These are phyloP conservation scores for Drosophila atripex DNA, from an alignment of 2,888 invertebrate species.

Conservation along the genomic window DNA sequence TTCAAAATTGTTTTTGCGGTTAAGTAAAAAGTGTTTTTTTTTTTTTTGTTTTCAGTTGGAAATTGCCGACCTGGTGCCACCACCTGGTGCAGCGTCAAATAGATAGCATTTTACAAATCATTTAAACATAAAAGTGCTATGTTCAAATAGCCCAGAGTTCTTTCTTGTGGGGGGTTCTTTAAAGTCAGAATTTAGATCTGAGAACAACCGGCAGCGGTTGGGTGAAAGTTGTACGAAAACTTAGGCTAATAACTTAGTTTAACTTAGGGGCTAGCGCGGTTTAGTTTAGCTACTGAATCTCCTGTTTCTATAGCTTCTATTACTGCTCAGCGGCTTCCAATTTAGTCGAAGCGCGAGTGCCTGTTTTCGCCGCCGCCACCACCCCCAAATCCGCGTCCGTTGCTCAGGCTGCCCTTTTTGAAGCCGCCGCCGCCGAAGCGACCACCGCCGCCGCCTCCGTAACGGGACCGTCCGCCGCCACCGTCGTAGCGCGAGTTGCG, in stretches of 20 bases:
- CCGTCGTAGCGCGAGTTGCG: constrained; percentile 87
- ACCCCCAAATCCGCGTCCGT: constrained; percentile 69
- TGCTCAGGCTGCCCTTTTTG: constrained; percentile 65
- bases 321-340: constrained; percentile 34
- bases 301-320: constrained; percentile 60
- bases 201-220: constrained; percentile 37
- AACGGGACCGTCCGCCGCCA: constrained; percentile 83
- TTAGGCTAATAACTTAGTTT: constrained; percentile 67
- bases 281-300: constrained; percentile 74
- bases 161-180: constrained; percentile 10
- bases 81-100: constrained; percentile 62
- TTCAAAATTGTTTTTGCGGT: constrained; percentile 56
- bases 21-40: constrained; percentile 50
- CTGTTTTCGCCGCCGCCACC: constrained; percentile 65
- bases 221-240: constrained; percentile 62
- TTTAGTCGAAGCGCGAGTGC: constrained; percentile 82
- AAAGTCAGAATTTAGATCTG: constrained; percentile 43
- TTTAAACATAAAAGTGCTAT: constrained; percentile 69
- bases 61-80: constrained; percentile 19
- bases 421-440: constrained; percentile 72
- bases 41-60: constrained; percentile 18
- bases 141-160: constrained; percentile 48
- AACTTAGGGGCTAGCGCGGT: constrained; percentile 68
- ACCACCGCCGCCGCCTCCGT: constrained; percentile 83
- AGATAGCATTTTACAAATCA: constrained; percentile 65